Conservation (phyloP, 1,140 invertebrate genomes). For the Drosophila azteca region DNA sequence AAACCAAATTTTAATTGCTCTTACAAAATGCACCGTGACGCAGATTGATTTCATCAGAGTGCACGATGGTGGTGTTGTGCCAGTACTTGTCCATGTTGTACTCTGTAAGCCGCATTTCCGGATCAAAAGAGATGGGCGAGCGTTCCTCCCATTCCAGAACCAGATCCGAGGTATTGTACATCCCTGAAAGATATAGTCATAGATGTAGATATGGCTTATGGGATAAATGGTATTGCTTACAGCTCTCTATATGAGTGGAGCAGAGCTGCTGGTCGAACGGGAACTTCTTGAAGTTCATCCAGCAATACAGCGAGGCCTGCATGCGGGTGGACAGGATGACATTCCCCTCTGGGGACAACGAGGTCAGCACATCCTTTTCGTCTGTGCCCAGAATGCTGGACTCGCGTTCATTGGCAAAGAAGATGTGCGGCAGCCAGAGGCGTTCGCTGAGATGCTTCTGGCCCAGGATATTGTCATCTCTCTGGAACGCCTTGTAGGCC, state of each 20-base stretch:
- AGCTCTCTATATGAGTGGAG: conserved; percentile 91
- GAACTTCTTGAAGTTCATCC: conserved; percentile 93
- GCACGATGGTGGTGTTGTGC: conserved; percentile 88
- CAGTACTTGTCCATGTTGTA: conserved; percentile 89
- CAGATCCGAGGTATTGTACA: conserved; percentile 90
- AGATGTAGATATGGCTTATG: not conserved
- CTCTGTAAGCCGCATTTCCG: conserved; percentile 91
- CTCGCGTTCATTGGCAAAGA: conserved; percentile 92
- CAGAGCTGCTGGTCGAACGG: conserved; percentile 93
- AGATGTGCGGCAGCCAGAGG: conserved; percentile 92
- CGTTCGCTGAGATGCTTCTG: conserved; percentile 88
- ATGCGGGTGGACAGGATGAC: conserved; percentile 90
- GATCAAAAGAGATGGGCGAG: conserved; percentile 89
- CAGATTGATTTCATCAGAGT: conserved; percentile 85
- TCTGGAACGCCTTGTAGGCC: conserved; percentile 86
- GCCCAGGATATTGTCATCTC: conserved; percentile 87
- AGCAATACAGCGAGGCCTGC: conserved; percentile 91
- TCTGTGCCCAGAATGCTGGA: conserved; percentile 88
- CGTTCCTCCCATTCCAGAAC: conserved; percentile 89
- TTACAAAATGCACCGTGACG: conserved; percentile 88
- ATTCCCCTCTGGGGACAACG: conserved; percentile 89
- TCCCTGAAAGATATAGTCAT: conserved; percentile 84
- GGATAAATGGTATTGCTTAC: conserved; percentile 84
- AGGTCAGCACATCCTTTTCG: conserved; percentile 91
- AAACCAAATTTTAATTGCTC: conserved; percentile 8